Conservation (phyloP, 2,113 vertebrate genomes). For the Peromyscus maniculatus region DNA sequence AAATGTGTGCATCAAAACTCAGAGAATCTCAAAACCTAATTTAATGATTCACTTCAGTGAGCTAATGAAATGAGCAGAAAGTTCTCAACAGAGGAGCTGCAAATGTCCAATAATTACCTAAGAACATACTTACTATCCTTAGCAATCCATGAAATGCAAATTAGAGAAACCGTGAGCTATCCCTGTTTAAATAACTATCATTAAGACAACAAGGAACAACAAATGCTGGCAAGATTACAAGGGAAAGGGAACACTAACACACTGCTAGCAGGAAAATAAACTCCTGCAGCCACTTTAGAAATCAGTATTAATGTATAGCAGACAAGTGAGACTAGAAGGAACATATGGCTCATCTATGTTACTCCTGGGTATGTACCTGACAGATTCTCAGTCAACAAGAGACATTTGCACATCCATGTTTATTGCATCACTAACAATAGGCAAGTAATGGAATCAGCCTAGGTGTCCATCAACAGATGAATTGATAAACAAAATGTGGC, state of each 20-base stretch:
- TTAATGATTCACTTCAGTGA: not conserved
- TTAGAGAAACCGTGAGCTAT: not conserved
- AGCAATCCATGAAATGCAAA: not conserved
- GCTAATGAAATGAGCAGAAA: not conserved
- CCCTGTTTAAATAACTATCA: not conserved
- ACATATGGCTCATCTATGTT: not conserved
- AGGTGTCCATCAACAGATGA: not conserved
- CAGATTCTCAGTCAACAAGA: not conserved
- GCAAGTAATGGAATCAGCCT: not conserved
- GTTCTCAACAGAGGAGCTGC: not conserved
- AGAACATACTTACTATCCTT: not conserved
- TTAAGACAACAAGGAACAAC: not conserved
- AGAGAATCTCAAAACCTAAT: not conserved
- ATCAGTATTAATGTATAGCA: not conserved
- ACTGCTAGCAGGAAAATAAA: not conserved
- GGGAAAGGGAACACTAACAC: not conserved
- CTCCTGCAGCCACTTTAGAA: not conserved
- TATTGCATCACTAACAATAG: not conserved
- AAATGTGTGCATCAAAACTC: not conserved
- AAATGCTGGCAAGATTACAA: not conserved
- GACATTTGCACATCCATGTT: not conserved
- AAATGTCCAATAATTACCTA: not conserved
- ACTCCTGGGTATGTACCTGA: not conserved
- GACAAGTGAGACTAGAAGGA: not conserved
- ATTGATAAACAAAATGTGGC: constrained; percentile 3